phyloP scores from a whole-genome alignment of 2,888 invertebrate species.

The Aproaerema taeniolella region DNA sequence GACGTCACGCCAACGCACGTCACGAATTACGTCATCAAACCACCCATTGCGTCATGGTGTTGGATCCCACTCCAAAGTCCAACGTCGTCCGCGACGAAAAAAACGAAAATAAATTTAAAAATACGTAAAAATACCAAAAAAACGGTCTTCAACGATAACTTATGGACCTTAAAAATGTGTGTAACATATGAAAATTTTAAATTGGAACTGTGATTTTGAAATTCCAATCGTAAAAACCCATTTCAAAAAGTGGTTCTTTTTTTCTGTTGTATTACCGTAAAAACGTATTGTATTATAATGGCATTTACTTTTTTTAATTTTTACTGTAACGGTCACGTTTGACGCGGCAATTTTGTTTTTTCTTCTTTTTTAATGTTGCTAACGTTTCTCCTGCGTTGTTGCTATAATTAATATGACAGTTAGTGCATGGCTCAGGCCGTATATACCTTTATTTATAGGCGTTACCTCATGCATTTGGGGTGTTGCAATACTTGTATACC shows the following conservation, averaged over 20 bases:
- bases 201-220: slow-evolving; percentile 64
- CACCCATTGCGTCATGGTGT: slow-evolving; percentile 50
- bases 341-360: slow-evolving; percentile 34
- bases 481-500: slow-evolving; percentile 69
- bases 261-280: slow-evolving; percentile 31
- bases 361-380: slow-evolving; percentile 25
- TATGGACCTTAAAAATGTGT: slow-evolving; percentile 34
- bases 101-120: slow-evolving; percentile 64
- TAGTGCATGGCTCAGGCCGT: slow-evolving; percentile 77
- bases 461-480: slow-evolving; percentile 94
- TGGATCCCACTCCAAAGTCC: slow-evolving; percentile 71
- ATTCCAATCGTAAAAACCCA: slow-evolving; percentile 23
- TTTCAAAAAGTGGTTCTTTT: slow-evolving; percentile 6
- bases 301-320: slow-evolving; percentile 45
- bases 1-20: slow-evolving; percentile 31
- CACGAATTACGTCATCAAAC: slow-evolving; percentile 41
- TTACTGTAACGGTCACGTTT: slow-evolving; percentile 31
- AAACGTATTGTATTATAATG: slow-evolving; percentile 58
- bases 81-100: slow-evolving; percentile 75
- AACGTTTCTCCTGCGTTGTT: slow-evolving; percentile 42
- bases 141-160: slow-evolving; percentile 2
- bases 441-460: slow-evolving; percentile 90
- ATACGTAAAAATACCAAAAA: not conserved
- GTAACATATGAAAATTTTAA: slow-evolving; percentile 24
- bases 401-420: slow-evolving; percentile 64